phyloP scores from a whole-genome alignment of 2,888 invertebrate species.

The Papilio elwesi region DNA sequence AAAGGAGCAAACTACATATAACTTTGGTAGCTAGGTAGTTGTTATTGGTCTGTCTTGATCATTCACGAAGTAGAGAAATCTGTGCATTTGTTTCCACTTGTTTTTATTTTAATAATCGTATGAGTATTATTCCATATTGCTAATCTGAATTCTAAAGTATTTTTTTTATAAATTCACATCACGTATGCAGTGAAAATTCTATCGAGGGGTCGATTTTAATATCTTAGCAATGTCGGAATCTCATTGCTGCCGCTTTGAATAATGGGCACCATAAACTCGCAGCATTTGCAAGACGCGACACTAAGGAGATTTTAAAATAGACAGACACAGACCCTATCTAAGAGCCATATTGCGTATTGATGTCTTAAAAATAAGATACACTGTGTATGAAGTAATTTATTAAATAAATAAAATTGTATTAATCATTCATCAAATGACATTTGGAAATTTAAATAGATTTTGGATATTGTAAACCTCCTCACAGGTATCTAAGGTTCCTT shows the following conservation, averaged over 20 bases:
- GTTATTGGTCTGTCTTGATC: too few species aligned
- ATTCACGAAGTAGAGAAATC: too few species aligned
- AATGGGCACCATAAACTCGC: slow-evolving; percentile 61
- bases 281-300: slow-evolving; percentile 5
- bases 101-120: not conserved
- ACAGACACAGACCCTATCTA: slow-evolving; percentile 3
- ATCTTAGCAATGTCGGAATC: slow-evolving; percentile 70
- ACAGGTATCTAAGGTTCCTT: too few species aligned
- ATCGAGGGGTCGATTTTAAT: slow-evolving; percentile 65
- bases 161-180: slow-evolving; percentile 57
- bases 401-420: not conserved
- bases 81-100: too few species aligned
- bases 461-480: not conserved
- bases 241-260: slow-evolving; percentile 68
- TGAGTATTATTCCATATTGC: not conserved
- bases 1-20: too few species aligned
- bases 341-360: not conserved
- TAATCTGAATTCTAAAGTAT: slow-evolving; percentile 47
- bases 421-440: not conserved
- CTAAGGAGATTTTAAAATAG: not conserved
- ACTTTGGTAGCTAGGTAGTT: too few species aligned
- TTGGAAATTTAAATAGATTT: not conserved
- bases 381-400: not conserved
- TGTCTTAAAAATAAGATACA: not conserved
- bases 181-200: slow-evolving; percentile 59